Percentiles rank a stretch among this genome's conserved stretches.
Conservation (phyloP, 1,140 invertebrate genomes). For the Samia ricini region DNA sequence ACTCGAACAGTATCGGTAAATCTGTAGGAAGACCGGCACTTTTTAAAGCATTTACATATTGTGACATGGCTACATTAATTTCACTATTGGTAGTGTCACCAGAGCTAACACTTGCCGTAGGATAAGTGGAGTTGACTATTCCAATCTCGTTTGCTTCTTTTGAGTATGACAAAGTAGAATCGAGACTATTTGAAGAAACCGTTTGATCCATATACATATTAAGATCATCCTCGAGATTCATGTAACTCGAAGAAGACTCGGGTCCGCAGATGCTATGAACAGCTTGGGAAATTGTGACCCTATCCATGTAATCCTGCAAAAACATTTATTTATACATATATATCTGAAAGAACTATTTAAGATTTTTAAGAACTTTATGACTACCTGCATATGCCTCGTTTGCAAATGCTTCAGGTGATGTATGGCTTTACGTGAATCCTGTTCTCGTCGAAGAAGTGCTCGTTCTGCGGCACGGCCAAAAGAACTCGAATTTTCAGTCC, state of each 20-base stretch:
- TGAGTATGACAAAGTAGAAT: conserved; percentile 43
- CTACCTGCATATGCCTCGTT: conserved; percentile 62
- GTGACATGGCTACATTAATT: conserved; percentile 64
- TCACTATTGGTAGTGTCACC: conserved; percentile 30
- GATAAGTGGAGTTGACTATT: conserved; percentile 50
- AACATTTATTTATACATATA: conserved; percentile 7
- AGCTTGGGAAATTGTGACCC: conserved; percentile 62
- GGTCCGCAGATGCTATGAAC: conserved; percentile 68
- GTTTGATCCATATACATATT: conserved; percentile 62
- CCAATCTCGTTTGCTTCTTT: conserved; percentile 51
- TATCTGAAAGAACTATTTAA: neutral
- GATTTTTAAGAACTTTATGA: neutral
- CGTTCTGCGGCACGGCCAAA: conserved; percentile 58
- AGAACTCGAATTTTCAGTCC: conserved; percentile 52
- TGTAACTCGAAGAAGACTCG: conserved; percentile 50
- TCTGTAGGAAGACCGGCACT: conserved; percentile 77
- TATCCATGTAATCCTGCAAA: conserved; percentile 66
- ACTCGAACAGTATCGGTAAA: conserved; percentile 77
- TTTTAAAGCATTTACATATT: conserved; percentile 77
- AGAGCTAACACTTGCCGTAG: conserved; percentile 32
- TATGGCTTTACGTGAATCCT: conserved; percentile 67
- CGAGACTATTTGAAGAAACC: conserved; percentile 49
- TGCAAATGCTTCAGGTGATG: conserved; percentile 67
- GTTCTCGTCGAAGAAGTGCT: conserved; percentile 54
- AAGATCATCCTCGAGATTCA: conserved; percentile 62